phyloP scores from a whole-genome alignment of 2,797 vertebrate species.

The Hydrocynus forskahlii region DNA sequence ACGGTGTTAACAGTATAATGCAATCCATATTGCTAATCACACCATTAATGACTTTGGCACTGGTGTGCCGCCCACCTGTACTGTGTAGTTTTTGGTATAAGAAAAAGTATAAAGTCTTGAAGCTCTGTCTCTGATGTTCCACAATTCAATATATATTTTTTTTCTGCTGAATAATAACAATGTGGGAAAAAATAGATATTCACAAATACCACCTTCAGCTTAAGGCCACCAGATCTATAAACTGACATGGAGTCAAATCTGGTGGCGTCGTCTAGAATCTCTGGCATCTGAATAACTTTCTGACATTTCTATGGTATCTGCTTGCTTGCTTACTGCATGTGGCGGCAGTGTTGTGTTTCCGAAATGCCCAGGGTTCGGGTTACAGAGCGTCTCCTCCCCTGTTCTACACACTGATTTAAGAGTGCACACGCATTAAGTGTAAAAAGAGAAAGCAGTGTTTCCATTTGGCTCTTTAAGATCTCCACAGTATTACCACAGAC shows the following conservation, averaged over 20 bases:
- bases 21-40: too few relatives aligned
- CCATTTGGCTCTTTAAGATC: not conserved
- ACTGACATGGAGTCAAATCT: slow-evolving; percentile 29
- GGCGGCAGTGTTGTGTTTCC: slow-evolving; percentile 51
- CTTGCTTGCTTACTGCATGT: slow-evolving; percentile 42
- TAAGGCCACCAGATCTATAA: slow-evolving; percentile 43
- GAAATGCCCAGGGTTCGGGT: not conserved
- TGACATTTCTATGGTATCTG: slow-evolving; percentile 28
- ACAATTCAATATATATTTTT: not conserved
- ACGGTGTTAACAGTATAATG: too few relatives aligned
- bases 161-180: not conserved
- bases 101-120: not conserved
- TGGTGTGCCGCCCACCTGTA: too few relatives aligned
- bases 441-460: not conserved
- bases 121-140: not conserved
- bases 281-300: slow-evolving; percentile 56
- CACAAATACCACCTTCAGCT: not conserved
- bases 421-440: not conserved
- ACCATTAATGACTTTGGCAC: too few relatives aligned
- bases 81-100: not conserved
- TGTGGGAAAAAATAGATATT: not conserved
- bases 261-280: slow-evolving; percentile 56
- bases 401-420: not conserved
- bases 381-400: not conserved
- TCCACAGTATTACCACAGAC: too few relatives aligned